These are phyloP conservation scores for Podiceps cristatus DNA, from an alignment of 2,113 vertebrate genomes.

Conservation along the genomic window DNA sequence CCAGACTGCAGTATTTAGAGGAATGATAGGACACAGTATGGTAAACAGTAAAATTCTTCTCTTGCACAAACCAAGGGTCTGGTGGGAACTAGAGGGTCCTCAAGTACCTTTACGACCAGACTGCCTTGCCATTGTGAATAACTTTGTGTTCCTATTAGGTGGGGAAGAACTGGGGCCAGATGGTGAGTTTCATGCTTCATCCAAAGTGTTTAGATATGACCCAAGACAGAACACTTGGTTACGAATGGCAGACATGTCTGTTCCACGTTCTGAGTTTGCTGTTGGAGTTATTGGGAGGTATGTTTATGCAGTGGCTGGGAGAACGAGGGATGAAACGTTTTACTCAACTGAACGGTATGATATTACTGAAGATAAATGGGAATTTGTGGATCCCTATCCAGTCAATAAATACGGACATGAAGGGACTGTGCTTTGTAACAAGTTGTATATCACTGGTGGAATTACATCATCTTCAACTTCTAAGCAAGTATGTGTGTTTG, in stretches of 20 bases:
- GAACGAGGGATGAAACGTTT: slow-evolving; percentile 97
- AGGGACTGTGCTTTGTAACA: slow-evolving; percentile 93
- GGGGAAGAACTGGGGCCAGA: slow-evolving; percentile 97
- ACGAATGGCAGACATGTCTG: slow-evolving; percentile 98
- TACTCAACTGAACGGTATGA: slow-evolving; percentile 97
- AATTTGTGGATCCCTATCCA: slow-evolving; percentile 97
- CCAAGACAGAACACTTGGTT: slow-evolving; percentile 97
- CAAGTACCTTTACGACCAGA: slow-evolving; percentile 96
- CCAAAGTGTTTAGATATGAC: slow-evolving; percentile 98
- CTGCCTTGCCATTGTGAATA: slow-evolving; percentile 96
- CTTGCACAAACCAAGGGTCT: slow-evolving; percentile 94
- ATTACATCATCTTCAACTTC: slow-evolving; percentile 99
- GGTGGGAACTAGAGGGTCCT: slow-evolving; percentile 98
- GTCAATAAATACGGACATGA: slow-evolving; percentile 99
- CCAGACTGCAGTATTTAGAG: slow-evolving; percentile 96
- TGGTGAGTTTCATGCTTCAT: slow-evolving; percentile 97
- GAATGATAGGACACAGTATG: slow-evolving; percentile 99
- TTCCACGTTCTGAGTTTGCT: slow-evolving; percentile 96
- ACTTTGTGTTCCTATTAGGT: slow-evolving; percentile 95
- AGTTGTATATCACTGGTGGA: slow-evolving; percentile 96
- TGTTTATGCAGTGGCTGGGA: slow-evolving; percentile 95
- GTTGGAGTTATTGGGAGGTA: slow-evolving; percentile 97
- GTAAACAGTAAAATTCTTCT: slow-evolving; percentile 99
- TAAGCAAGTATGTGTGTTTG: slow-evolving; percentile 98
- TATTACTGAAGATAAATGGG: slow-evolving; percentile 97